Percentiles rank a stretch among this genome's conserved stretches.
Evolutionary conservation across 2,113 vertebrate species (phyloP).

Genomic region (Seriola dumerili): DNA sequence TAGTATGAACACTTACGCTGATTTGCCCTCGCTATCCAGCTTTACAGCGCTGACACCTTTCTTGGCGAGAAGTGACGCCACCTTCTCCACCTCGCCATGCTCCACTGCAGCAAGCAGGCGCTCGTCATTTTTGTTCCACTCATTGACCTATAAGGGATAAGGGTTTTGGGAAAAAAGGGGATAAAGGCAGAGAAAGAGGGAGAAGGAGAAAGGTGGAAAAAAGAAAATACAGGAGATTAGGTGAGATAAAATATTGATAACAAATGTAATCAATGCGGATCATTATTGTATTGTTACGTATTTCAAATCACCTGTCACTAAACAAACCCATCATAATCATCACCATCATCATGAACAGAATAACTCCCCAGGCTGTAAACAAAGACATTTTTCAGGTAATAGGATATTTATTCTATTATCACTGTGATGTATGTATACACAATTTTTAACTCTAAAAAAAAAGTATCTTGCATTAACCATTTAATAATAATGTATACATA

Average conservation of each 20-base stretch:
- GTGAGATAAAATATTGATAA: neutral
- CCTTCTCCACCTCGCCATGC: conserved; percentile 94
- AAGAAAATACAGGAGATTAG: neutral
- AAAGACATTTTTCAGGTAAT: neutral
- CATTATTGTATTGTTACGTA: neutral
- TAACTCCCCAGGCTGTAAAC: neutral
- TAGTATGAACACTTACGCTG: conserved; percentile 89
- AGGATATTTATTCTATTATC: neutral
- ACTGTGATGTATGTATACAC: neutral
- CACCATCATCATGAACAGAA: neutral
- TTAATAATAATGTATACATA: neutral
- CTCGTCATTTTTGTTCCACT: conserved; percentile 98
- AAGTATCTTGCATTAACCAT: neutral
- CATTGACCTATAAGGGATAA: conserved; percentile 85
- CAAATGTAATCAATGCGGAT: neutral
- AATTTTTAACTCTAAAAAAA: neutral
- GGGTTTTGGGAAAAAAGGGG: conserved; percentile 20
- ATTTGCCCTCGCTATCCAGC: conserved; percentile 94
- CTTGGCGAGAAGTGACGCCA: conserved; percentile 92
- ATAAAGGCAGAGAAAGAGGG: neutral
- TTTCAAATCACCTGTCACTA: neutral
- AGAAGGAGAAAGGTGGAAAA: neutral
- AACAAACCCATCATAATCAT: neutral
- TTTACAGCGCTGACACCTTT: conserved; percentile 95
- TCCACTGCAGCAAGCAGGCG: conserved; percentile 96